phyloP scores from a whole-genome alignment of 2,113 vertebrate species.

The Saccopteryx leptura region DNA sequence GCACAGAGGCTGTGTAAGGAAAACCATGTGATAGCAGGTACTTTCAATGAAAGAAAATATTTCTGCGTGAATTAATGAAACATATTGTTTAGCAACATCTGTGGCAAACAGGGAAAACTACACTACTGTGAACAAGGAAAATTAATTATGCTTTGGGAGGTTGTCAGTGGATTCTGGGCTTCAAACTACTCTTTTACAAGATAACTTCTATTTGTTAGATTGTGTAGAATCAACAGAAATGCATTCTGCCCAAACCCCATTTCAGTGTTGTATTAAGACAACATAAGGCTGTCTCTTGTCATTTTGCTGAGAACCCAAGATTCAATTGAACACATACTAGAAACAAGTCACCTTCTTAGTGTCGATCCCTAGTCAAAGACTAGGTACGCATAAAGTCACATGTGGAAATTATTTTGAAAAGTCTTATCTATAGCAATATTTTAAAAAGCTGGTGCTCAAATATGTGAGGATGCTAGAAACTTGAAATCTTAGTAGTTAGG shows the following conservation, averaged over 20 bases:
- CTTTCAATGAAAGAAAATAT: background rate
- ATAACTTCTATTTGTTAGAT: background rate
- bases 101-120: conserved; percentile 13
- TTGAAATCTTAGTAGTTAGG: background rate
- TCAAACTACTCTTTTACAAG: background rate
- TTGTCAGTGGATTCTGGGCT: background rate
- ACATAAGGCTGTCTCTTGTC: background rate
- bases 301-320: background rate
- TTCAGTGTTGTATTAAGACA: background rate
- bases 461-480: background rate
- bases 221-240: background rate
- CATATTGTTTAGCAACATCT: background rate
- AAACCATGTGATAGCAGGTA: background rate
- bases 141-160: background rate
- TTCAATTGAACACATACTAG: background rate
- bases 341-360: conserved; percentile 17
- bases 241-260: background rate
- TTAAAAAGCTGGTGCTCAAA: background rate
- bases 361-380: background rate
- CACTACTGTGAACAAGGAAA: background rate
- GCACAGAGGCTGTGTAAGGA: background rate
- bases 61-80: conserved; percentile 24
- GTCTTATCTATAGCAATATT: background rate
- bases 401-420: conserved; percentile 14
- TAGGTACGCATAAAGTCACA: background rate